These are phyloP conservation scores for Tetrao urogallus DNA, from an alignment of 2,113 vertebrate species.

Conservation along the genomic window DNA sequence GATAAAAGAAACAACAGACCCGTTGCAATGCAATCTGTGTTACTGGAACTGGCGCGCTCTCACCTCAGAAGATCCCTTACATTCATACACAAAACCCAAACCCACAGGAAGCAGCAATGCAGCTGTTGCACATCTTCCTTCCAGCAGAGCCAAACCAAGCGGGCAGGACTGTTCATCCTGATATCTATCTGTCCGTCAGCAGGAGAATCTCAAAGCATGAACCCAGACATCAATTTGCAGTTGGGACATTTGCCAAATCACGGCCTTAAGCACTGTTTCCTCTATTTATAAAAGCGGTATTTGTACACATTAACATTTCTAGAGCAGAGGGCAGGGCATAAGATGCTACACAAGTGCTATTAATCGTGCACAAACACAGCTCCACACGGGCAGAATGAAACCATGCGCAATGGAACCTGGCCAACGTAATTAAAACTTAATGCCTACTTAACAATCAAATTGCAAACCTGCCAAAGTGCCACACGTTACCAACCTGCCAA, in stretches of 20 bases:
- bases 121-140: neutral
- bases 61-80: neutral
- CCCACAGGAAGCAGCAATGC: neutral
- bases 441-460: conserved; percentile 24
- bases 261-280: neutral
- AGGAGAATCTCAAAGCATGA: neutral
- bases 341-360: neutral
- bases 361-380: neutral
- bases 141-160: neutral
- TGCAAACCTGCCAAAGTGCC: conserved; percentile 48
- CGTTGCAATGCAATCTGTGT: neutral
- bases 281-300: neutral
- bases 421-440: conserved; percentile 54
- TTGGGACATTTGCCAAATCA: neutral
- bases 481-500: neutral
- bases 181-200: neutral
- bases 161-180: neutral
- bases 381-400: neutral
- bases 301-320: neutral
- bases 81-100: neutral
- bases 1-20: neutral
- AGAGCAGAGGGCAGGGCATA: neutral
- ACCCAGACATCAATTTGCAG: neutral
- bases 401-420: neutral
- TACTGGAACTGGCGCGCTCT: neutral